These are phyloP conservation scores for Caenorhabditis tropicalis DNA, from an alignment of 1,140 invertebrate species.

Conservation along the genomic window DNA sequence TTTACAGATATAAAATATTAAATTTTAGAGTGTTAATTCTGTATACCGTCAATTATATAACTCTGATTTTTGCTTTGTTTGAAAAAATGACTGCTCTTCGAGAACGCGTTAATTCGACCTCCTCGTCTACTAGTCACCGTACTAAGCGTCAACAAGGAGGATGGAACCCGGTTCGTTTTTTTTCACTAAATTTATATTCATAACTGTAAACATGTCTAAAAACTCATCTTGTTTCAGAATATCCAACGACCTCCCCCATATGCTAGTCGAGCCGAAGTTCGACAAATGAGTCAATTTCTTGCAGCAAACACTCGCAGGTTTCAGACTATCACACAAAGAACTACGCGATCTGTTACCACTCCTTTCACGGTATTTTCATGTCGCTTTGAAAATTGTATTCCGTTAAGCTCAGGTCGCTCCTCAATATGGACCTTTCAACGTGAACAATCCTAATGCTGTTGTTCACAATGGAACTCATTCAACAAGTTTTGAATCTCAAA, in stretches of 20 bases:
- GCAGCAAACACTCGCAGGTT: background rate
- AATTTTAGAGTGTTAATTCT: slow-evolving; percentile 84
- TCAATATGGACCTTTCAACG: slow-evolving; percentile 62
- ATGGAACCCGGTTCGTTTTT: slow-evolving; percentile 52
- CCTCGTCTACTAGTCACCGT: background rate
- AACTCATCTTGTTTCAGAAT: slow-evolving; percentile 22
- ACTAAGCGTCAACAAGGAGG: slow-evolving; percentile 53
- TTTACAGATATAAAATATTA: background rate
- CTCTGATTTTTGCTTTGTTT: slow-evolving; percentile 92
- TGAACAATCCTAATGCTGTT: slow-evolving; percentile 67
- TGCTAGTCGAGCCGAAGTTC: slow-evolving; percentile 39
- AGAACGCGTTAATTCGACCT: slow-evolving; percentile 68
- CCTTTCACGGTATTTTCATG: background rate
- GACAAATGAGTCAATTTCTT: slow-evolving; percentile 20
- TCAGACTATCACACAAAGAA: slow-evolving; percentile 2
- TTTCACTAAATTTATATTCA: too few relatives aligned
- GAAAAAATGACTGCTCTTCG: slow-evolving; percentile 80
- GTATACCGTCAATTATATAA: slow-evolving; percentile 92
- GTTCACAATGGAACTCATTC: slow-evolving; percentile 61
- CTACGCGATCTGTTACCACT: background rate
- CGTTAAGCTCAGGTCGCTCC: slow-evolving; percentile 44
- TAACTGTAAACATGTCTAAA: too few relatives aligned
- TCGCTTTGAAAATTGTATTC: background rate
- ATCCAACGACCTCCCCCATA: slow-evolving; percentile 53
- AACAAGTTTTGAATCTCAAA: slow-evolving; percentile 61